These are phyloP conservation scores for Holacanthus passer DNA, from an alignment of 2,113 vertebrate species.

Conservation along the genomic window DNA sequence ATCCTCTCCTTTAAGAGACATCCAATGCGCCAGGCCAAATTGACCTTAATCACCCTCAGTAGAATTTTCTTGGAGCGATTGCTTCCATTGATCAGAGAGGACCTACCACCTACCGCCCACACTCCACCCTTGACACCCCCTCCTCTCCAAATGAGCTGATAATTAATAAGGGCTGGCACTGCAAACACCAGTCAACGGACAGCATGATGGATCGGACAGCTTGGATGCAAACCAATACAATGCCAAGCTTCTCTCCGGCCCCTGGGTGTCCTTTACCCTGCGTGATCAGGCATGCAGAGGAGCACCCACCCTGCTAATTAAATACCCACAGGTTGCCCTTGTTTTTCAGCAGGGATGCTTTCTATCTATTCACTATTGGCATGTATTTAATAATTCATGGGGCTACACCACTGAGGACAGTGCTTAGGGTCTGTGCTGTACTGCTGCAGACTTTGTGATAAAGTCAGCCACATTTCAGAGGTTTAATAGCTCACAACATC, in stretches of 20 bases:
- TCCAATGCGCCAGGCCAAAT: slow-evolving; percentile 38
- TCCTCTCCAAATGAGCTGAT: slow-evolving; percentile 78
- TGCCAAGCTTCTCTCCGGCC: slow-evolving; percentile 44
- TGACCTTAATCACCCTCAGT: slow-evolving; percentile 70
- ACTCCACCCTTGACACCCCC: slow-evolving; percentile 43
- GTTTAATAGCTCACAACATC: not conserved
- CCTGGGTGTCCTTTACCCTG: slow-evolving; percentile 76
- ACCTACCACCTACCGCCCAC: slow-evolving; percentile 52
- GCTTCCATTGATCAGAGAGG: slow-evolving; percentile 74
- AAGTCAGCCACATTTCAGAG: slow-evolving; percentile 10
- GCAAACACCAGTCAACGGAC: slow-evolving; percentile 82
- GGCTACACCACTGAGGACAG: slow-evolving; percentile 45
- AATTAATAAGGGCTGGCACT: slow-evolving; percentile 87
- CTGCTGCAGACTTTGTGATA: slow-evolving; percentile 32
- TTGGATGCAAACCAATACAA: slow-evolving; percentile 71
- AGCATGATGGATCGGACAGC: slow-evolving; percentile 87
- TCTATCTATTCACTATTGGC: slow-evolving; percentile 75
- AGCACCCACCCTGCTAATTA: slow-evolving; percentile 75
- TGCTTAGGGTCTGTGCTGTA: slow-evolving; percentile 34
- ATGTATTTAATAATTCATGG: slow-evolving; percentile 81
- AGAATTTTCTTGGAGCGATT: slow-evolving; percentile 62
- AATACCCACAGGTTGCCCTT: slow-evolving; percentile 70
- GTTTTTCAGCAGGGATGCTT: slow-evolving; percentile 65
- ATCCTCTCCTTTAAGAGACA: slow-evolving; percentile 23
- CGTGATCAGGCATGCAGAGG: slow-evolving; percentile 76